These are phyloP conservation scores for Sebastes cheni DNA, from an alignment of 2,797 vertebrate genomes.

Conservation along the genomic window DNA sequence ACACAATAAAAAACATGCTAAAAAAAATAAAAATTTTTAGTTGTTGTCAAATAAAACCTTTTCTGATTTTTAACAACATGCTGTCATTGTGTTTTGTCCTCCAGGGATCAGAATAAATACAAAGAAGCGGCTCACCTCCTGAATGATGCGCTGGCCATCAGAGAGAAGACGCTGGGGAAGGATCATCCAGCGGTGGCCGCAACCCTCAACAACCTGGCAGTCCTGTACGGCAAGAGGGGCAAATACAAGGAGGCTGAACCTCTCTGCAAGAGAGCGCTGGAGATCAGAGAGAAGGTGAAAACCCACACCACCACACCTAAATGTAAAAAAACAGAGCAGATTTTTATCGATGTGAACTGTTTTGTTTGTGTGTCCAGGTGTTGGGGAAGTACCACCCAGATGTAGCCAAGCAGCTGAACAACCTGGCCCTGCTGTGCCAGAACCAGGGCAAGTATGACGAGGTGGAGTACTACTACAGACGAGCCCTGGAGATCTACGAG, in stretches of 20 bases:
- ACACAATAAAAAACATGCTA: no score
- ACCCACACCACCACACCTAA: not conserved
- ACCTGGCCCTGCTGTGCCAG: slow-evolving; percentile 95
- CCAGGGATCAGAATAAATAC: slow-evolving; percentile 93
- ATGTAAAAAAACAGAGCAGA: not conserved
- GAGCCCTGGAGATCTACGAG: slow-evolving; percentile 96
- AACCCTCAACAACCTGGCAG: slow-evolving; percentile 91
- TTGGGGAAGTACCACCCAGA: slow-evolving; percentile 91
- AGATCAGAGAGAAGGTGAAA: slow-evolving; percentile 83
- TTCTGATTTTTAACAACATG: not conserved
- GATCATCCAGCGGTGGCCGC: slow-evolving; percentile 90
- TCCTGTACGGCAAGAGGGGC: slow-evolving; percentile 90
- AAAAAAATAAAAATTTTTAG: not conserved
- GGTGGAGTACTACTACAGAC: slow-evolving; percentile 95
- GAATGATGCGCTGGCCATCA: slow-evolving; percentile 90
- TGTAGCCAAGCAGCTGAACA: slow-evolving; percentile 98
- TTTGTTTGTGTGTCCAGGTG: slow-evolving; percentile 65
- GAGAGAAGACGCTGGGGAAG: slow-evolving; percentile 89
- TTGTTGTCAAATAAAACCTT: not conserved
- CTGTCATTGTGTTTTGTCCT: not conserved
- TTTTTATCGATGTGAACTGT: no score
- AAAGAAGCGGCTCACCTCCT: slow-evolving; percentile 92
- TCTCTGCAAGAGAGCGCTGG: slow-evolving; percentile 85
- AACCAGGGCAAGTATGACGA: slow-evolving; percentile 99
- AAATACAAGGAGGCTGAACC: slow-evolving; percentile 93